These are phyloP conservation scores for Drosophila ezoana DNA, from an alignment of 2,888 invertebrate species.

Conservation along the genomic window DNA sequence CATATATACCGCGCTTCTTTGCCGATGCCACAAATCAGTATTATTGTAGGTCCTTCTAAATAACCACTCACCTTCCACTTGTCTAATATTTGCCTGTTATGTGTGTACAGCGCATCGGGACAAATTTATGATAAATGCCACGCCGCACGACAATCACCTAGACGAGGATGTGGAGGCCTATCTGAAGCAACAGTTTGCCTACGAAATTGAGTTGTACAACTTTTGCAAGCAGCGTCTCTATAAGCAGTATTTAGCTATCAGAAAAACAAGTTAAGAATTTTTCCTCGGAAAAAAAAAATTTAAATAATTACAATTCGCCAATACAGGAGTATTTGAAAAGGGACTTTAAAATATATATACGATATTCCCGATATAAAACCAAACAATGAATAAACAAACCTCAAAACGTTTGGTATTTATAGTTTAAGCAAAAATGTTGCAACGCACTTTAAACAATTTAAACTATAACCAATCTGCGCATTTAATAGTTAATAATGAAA, in stretches of 20 bases:
- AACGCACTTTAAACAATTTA: too few relatives aligned
- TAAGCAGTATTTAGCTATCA: slow-evolving; percentile 80
- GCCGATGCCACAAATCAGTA: slow-evolving; percentile 89
- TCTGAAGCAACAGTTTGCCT: slow-evolving; percentile 92
- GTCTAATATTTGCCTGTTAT: neutral
- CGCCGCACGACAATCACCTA: slow-evolving; percentile 67
- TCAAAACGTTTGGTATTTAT: too few relatives aligned
- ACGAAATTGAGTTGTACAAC: slow-evolving; percentile 87
- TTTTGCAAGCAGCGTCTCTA: slow-evolving; percentile 82
- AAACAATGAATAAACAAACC: too few relatives aligned
- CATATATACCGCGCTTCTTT: slow-evolving; percentile 93
- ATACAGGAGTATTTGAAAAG: slow-evolving; percentile 3
- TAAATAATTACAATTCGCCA: slow-evolving; percentile 2
- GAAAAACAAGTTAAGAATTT: slow-evolving; percentile 32
- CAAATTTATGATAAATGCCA: slow-evolving; percentile 59
- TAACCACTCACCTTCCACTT: neutral
- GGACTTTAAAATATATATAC: too few relatives aligned
- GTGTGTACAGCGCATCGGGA: slow-evolving; percentile 36
- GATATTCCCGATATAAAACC: too few relatives aligned
- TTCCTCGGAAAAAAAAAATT: too few relatives aligned
- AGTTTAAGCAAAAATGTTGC: too few relatives aligned
- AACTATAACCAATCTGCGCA: too few relatives aligned
- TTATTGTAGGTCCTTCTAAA: slow-evolving; percentile 86
- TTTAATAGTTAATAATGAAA: too few relatives aligned
- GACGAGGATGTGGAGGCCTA: slow-evolving; percentile 90